Base-by-base conservation (phyloP, 2,113 vertebrate species). In the Sorex araneus region DNA sequence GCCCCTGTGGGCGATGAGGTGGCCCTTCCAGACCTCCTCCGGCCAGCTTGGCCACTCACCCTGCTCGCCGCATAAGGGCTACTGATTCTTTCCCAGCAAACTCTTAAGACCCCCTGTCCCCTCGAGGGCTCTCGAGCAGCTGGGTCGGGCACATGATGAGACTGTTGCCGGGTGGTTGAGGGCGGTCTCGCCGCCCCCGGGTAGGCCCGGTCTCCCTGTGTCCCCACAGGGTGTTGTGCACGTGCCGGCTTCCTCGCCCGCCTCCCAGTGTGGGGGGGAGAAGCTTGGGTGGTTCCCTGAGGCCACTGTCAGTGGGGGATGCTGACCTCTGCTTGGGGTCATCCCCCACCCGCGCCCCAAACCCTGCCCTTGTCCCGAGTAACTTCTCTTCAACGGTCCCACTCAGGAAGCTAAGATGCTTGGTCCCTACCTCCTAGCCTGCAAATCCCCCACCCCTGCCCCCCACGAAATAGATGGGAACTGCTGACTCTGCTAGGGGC, bases 11-110 rank as follows among this genome's bases (percentile, higher is more conserved):
- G 36, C 23, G 57, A 36, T 2, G 30, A 18, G 34, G 75, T 16
- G 45, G 84, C 54, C 15, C 28, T 64, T 74, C 63, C 36, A 69
- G 85, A 93, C 67, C n/a, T 30, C 60, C 77, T 92, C 67, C 69
- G 70, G 70, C 90, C 47, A 50, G 10, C 67, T 45, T 12, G 16
- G 57, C 8, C 0, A 21, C 60, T 25, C 0, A 69, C 12, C 78
- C 73, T 77, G 0, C 19, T 88, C 84, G 79, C 36, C 50, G 73
- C 64, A 50, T 60, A 67, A 64, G 69, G n/a, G 32, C 47, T 79
- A 21, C 83, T 40, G 3, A 19, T 47, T 50, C 89, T 50, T 87
- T 66, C 69, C 67, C 73, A 60, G 15, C 30, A 8, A 23, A 57
- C 19, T 67, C 30, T 74, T 70, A 57, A 34, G 81, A 28, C 40